These are phyloP conservation scores for Sturmia bella DNA, from an alignment of 2,888 invertebrate genomes.

Conservation along the genomic window DNA sequence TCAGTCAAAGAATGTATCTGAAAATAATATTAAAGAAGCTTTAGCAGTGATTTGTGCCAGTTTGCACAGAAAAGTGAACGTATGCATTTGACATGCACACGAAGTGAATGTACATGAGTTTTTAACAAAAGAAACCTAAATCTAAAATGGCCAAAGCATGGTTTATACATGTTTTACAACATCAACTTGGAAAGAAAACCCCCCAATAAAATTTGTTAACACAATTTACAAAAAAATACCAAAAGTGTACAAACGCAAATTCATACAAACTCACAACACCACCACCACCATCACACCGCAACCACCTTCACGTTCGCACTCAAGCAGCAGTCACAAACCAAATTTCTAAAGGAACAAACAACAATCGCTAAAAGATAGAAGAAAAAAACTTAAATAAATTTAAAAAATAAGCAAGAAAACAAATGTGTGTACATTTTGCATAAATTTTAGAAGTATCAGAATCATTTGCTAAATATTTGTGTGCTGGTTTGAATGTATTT, in stretches of 20 bases:
- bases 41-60: constrained; percentile 70
- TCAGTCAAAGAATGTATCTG: neutral
- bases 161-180: constrained; percentile 39
- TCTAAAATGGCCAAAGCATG: constrained; percentile 32
- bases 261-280: constrained; percentile 15
- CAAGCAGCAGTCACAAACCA: constrained; percentile 5
- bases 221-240: constrained; percentile 45
- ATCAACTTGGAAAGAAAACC: constrained; percentile 26
- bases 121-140: constrained; percentile 49
- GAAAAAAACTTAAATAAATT: constrained; percentile 16
- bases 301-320: constrained; percentile 20
- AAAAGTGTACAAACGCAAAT: constrained; percentile 46
- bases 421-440: constrained; percentile 54
- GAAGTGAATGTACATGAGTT: neutral
- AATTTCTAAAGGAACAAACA: constrained; percentile 15
- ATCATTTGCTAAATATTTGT: constrained; percentile 1
- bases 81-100: constrained; percentile 7
- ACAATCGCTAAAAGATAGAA: neutral
- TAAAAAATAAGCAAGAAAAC: too few species aligned
- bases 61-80: constrained; percentile 18
- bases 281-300: constrained; percentile 1
- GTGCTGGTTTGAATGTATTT: neutral
- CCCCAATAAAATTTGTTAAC: constrained; percentile 53
- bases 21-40: constrained; percentile 57
- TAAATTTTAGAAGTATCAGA: constrained; percentile 47